Percentiles rank a stretch among this genome's conserved stretches.
Evolutionary conservation across 2,797 vertebrate species (phyloP).

Genomic region (Perodicticus potto): DNA sequence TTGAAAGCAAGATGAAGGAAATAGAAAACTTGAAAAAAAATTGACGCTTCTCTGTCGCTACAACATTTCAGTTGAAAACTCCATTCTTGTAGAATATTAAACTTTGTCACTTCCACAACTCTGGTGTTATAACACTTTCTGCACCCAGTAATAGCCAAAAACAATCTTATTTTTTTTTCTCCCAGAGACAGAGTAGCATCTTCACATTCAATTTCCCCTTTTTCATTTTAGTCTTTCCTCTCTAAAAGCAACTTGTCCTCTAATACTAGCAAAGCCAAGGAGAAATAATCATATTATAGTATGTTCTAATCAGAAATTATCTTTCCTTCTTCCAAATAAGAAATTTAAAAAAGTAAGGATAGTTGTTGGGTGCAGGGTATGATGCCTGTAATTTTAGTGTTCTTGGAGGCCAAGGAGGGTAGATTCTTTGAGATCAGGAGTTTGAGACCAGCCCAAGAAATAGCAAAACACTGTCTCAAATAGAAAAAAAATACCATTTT

Average conservation of each 20-base stretch:
- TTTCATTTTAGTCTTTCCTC: not conserved
- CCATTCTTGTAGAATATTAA: not conserved
- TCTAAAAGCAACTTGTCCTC: not conserved
- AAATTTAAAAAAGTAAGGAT: not conserved
- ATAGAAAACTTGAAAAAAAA: not conserved
- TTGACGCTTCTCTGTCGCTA: not conserved
- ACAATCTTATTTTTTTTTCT: not conserved
- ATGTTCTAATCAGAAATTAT: not conserved
- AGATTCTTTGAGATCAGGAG: too few species aligned
- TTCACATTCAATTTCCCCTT: not conserved
- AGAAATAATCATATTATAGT: not conserved
- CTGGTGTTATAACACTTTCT: not conserved
- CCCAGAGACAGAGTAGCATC: not conserved
- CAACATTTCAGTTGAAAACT: not conserved
- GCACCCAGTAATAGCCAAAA: not conserved
- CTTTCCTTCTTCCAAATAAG: not conserved
- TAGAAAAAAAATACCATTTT: too few species aligned
- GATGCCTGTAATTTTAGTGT: too few species aligned
- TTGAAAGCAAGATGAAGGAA: slow-evolving; percentile 2
- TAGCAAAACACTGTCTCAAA: too few species aligned
- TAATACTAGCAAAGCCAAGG: not conserved
- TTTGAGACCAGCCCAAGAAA: too few species aligned
- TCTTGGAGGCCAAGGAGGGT: too few species aligned
- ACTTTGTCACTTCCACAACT: not conserved
- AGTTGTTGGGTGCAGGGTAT: too few species aligned